phyloP scores from a whole-genome alignment of 2,888 invertebrate genomes.

The Buathra laborator region DNA sequence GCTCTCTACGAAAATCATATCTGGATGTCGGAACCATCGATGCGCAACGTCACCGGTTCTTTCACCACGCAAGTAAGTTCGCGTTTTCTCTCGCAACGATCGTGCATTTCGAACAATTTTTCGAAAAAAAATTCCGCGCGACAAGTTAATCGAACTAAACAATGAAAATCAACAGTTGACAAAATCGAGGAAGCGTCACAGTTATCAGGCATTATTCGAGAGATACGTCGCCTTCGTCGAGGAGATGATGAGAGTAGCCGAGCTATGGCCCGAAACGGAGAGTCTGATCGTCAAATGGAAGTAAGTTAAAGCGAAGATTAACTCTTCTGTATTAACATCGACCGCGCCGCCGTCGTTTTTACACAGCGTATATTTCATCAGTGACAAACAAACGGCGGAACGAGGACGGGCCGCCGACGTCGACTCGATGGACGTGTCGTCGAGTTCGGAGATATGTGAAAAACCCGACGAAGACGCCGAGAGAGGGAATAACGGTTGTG shows the following conservation, averaged over 20 bases:
- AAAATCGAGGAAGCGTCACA: slow-evolving; percentile 81
- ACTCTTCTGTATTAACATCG: neutral
- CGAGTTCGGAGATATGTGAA: slow-evolving; percentile 69
- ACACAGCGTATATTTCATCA: slow-evolving; percentile 26
- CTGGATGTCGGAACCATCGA: slow-evolving; percentile 86
- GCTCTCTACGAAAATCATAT: slow-evolving; percentile 88
- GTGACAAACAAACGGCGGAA: slow-evolving; percentile 71
- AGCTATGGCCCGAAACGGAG: slow-evolving; percentile 87
- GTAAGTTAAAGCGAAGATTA: slow-evolving; percentile 29
- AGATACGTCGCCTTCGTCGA: slow-evolving; percentile 87
- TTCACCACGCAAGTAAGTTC: slow-evolving; percentile 83
- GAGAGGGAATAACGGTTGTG: neutral
- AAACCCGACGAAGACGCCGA: slow-evolving; percentile 15
- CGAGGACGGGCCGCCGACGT: slow-evolving; percentile 67
- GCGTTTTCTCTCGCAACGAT: neutral
- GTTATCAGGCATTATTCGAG: slow-evolving; percentile 85
- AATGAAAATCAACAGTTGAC: slow-evolving; percentile 76
- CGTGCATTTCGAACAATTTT: neutral
- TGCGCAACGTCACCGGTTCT: slow-evolving; percentile 84
- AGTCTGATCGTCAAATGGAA: slow-evolving; percentile 86
- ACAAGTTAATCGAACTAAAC: neutral
- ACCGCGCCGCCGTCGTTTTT: neutral
- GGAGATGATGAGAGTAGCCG: slow-evolving; percentile 87
- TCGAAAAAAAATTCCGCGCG: neutral
- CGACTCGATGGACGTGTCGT: slow-evolving; percentile 72